Evolutionary conservation across 1,140 invertebrate genomes (phyloP), one percentile per base, ranked within the genome.

Genomic region (Belonocnema kinseyi): DNA sequence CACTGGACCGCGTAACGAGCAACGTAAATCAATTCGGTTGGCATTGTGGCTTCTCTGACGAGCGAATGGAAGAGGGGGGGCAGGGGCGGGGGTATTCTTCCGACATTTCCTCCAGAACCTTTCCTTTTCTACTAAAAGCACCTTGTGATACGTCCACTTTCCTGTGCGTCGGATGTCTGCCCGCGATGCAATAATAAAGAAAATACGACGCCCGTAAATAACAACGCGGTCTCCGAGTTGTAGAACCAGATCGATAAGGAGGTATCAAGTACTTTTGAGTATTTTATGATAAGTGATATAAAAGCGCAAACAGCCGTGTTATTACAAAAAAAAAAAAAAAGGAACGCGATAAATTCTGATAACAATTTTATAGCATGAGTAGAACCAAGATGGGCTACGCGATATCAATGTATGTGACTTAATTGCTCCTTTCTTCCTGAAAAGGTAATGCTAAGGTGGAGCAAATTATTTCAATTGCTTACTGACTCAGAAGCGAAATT

Each of bases 11-110:
- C 89, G 90, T 91, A 91, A 92, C 89, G 89, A 92, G 90, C 87
- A 90, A 90, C 90, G 89, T 92, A 92, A 92, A 92, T 92, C 91
- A 92, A 91, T 40, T 91, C 90, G 88, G 83, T 85, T 88, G 87
- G 88, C 88, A 91, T 90, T 89, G 88, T 89, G 89, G 81, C 87
- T 90, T 87, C 81, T 83, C 75, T 76, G 73, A 75, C 83, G 78
- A 78, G 77, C 77, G 1, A 66, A 33, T 7, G 16, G 14, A 33
- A 66, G 40, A 26, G 26, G 4, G 26, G 0, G 26, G 26, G 26
- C 3, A 0, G 26, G 26, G 26, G 5, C 16, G 61, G 40, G 26
- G 61, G 80, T 85, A 74, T 78, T 80, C 77, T 52, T 77, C 50
- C 16, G 71, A 73, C 76, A 80, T 81, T 83, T 81, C 75, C 77